Evolutionary conservation across 1,140 invertebrate species (phyloP), one percentile per base, ranked within the genome.

Genomic region (Ctenoplectra terminalis): DNA sequence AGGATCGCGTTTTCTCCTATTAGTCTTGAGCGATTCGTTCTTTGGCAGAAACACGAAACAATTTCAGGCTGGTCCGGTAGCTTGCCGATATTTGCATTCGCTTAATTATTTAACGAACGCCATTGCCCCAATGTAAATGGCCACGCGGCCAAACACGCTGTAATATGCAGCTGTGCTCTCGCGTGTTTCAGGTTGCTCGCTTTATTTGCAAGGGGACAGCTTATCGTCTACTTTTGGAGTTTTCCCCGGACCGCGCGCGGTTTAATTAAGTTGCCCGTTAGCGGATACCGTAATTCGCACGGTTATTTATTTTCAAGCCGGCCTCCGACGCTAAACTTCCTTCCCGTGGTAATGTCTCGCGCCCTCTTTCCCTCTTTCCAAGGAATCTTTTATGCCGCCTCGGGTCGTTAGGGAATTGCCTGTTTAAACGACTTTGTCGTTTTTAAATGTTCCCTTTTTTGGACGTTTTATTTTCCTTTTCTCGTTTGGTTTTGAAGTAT

Each of bases 261-360:
- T 77, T 77, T 77, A 77, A 77, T 67, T 66, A 77, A 77, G 74
- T 67, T 75, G 17, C 73, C 46, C 34, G 73, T 37, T 67, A 64
- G 6, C 50, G 61, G 74, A 77, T 67, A 77, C 48, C 26, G 50
- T 77, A 77, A 67, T 67, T 77, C 50, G 37, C 26, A 63, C 3
- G 20, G 63, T 56, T 67, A 46, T 77, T 77, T 67, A 67, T 67
- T 67, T 63, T 26, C 74, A 48, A 37, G 48, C 17, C 48, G n/a
- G 4, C 20, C 9, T 48, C 43, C 37, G 37, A 48, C 56, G 40
- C 20, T 40, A n/a, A 48, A 71, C 67, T 71, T 71, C 23, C 67
- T 54, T 23, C 67, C 13, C 13, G 13, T 13, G 31, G 26, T 71
- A 71, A 71, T 54, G 67, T 54, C 50, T 71, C 67, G 50, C 48